Conservation (phyloP, 1,140 invertebrate species). For the Oedothorax gibbosus region DNA sequence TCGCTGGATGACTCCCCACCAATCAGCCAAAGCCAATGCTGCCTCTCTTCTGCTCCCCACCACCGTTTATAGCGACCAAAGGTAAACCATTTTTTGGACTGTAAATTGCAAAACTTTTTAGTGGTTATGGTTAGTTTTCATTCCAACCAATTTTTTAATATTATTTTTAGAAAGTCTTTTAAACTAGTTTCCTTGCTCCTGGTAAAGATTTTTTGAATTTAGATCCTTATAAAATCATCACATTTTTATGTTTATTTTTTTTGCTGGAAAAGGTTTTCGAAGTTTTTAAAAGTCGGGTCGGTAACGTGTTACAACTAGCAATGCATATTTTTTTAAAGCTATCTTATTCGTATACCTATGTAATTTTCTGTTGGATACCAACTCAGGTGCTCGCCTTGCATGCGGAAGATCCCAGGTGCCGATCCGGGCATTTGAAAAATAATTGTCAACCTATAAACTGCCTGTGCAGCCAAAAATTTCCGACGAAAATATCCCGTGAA, state of each 20-base stretch:
- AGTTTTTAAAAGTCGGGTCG: too few species aligned
- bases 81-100: background rate
- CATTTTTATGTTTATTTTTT: background rate
- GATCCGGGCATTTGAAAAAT: too few species aligned
- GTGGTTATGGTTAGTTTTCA: background rate
- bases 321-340: too few species aligned
- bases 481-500: too few species aligned
- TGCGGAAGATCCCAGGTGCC: too few species aligned
- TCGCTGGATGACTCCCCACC: constrained; percentile 35
- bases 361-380: too few species aligned
- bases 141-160: background rate
- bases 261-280: too few species aligned
- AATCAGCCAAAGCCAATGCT: constrained; percentile 17
- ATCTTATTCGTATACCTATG: too few species aligned
- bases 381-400: too few species aligned
- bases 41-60: constrained; percentile 28
- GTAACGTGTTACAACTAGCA: too few species aligned
- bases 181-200: background rate
- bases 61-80: constrained; percentile 42
- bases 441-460: too few species aligned
- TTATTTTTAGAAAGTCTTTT: background rate
- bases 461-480: too few species aligned
- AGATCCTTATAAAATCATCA: background rate
- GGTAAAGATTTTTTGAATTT: background rate
- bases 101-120: background rate